Evolutionary conservation across 2,888 invertebrate species (phyloP), one percentile per base, ranked within the genome.

Genomic region (Cataglyphis livida): DNA sequence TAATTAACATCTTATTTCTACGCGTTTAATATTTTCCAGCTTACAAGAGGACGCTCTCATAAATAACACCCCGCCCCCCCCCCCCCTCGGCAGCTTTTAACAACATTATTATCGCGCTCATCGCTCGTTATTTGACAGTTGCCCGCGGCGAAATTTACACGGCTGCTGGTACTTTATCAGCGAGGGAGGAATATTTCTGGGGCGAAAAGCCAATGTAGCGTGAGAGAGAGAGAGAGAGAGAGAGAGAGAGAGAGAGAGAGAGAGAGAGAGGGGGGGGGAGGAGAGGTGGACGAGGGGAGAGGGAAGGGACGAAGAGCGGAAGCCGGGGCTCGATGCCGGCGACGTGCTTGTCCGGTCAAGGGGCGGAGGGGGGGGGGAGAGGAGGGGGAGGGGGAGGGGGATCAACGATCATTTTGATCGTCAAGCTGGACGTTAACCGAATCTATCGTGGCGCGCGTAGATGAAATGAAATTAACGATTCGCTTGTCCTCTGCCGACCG

Each of bases 381-480:
- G 65, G 68, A 85, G 82, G 90, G 25, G 25, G 25, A 25, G 25
- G 0, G 1, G 25, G 25, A 1, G 25, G 25, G 65, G 78, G 86
- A 81, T 90, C 91, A 90, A 86, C 91, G 90, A 91, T 93, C 90
- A 91, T 93, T 91, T 90, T 91, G 91, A 92, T 93, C 92, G 91
- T 91, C 92, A 91, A 90, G 87, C 90, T 86, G 85, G 92, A 93
- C 93, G 91, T 91, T 94, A 93, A 94, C 93, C 93, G 92, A 93
- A 92, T 93, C 92, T 88, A 92, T 25, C 89, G 92, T 28, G 25
- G 91, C 88, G 88, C 91, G 90, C 88, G 88, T 84, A 35, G 32
- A 35, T 35, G 89, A 92, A 92, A 93, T 90, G 91, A 91, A 93
- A 93, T 93, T 93, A 93, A 93, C 93, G 91, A 92, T 91, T 92